A percentile compares a stretch with the other conserved stretches of the same genome.
Conservation (phyloP, 2,113 vertebrate genomes). For the Odontesthes bonariensis region DNA sequence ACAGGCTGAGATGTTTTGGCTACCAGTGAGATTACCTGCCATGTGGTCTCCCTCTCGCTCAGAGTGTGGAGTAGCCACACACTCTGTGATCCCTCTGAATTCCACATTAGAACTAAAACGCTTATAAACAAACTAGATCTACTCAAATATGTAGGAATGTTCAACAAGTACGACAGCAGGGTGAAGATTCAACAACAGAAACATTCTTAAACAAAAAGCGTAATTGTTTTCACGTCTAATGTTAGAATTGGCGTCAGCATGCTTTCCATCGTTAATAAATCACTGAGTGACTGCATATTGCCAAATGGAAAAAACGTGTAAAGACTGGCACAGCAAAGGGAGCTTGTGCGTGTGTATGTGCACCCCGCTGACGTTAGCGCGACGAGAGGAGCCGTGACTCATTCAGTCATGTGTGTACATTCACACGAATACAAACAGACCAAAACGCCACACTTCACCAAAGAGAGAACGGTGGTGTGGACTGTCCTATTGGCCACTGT, state of each 20-base stretch:
- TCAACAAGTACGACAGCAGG: background rate
- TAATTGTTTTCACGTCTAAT: conserved; percentile 33
- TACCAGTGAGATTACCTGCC: conserved; percentile 73
- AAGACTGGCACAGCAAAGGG: conserved; percentile 41
- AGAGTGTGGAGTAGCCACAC: conserved; percentile 7
- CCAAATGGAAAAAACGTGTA: conserved; percentile 48
- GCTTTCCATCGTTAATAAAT: conserved; percentile 29
- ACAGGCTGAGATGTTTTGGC: conserved; percentile 77
- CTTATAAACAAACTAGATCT: background rate
- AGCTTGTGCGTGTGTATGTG: conserved; percentile 30
- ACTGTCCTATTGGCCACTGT: conserved; percentile 1
- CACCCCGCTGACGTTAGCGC: conserved; percentile 57
- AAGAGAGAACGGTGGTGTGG: background rate
- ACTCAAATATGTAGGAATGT: background rate
- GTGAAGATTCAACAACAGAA: background rate
- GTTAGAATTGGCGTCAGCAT: conserved; percentile 42
- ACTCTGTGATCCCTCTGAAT: background rate
- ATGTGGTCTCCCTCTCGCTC: conserved; percentile 52
- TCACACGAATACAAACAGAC: conserved; percentile 35
- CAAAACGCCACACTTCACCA: conserved; percentile 17
- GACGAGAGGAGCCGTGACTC: conserved; percentile 59
- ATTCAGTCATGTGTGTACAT: conserved; percentile 48
- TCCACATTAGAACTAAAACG: background rate
- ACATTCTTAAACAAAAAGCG: background rate
- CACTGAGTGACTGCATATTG: conserved; percentile 21